Evolutionary conservation across 2,888 invertebrate species (phyloP).

Genomic region (Orgyia antiqua): DNA sequence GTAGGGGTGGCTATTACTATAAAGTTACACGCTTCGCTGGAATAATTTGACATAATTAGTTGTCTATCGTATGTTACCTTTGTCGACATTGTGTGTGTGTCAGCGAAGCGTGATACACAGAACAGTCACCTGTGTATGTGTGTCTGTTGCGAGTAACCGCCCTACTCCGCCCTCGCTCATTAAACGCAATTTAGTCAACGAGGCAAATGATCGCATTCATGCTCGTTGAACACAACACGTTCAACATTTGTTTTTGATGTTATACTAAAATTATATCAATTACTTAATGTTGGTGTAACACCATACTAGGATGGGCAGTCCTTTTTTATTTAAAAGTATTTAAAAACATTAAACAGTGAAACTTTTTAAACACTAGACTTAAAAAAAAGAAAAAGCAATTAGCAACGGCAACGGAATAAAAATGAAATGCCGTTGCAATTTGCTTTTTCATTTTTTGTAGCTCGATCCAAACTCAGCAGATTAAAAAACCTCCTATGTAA

Average conservation of each 20-base stretch:
- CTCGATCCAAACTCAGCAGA: no score
- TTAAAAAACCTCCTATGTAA: no score
- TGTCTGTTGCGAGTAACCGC: slow-evolving; percentile 27
- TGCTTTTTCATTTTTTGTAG: no score
- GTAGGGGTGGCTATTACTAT: slow-evolving; percentile 30
- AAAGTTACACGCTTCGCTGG: slow-evolving; percentile 36
- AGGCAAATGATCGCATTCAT: slow-evolving; percentile 62
- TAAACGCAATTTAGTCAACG: slow-evolving; percentile 61
- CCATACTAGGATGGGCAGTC: no score
- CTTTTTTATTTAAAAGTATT: no score
- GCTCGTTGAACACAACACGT: slow-evolving; percentile 50
- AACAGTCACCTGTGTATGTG: slow-evolving; percentile 47
- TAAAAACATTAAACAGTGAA: no score
- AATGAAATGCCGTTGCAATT: no score
- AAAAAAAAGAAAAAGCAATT: no score
- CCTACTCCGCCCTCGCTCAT: slow-evolving; percentile 55
- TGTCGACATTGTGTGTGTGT: no score
- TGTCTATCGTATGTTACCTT: slow-evolving; percentile 32
- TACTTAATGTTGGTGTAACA: no score
- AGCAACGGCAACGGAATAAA: no score
- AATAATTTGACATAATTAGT: slow-evolving; percentile 54
- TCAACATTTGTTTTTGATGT: background rate
- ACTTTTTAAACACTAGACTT: no score
- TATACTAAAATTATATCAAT: background rate
- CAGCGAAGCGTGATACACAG: slow-evolving; percentile 9